Evolutionary conservation across 30 jellyfish, hydroid and myxozoan species (phyloP).

Genomic region (Sanderia malayensis): DNA sequence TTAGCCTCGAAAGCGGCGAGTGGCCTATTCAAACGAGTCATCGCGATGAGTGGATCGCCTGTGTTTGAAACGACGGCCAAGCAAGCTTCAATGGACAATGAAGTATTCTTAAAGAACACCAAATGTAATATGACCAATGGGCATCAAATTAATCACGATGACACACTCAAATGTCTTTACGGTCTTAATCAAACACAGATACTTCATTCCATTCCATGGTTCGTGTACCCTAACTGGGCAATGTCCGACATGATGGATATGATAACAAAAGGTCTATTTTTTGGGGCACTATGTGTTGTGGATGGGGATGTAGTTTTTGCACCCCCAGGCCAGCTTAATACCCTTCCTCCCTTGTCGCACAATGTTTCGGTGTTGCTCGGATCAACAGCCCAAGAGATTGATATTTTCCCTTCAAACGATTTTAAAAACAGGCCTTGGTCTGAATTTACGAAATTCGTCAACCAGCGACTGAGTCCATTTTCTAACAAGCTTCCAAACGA

Average conservation of each 20-base stretch:
- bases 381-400: conserved; percentile 69
- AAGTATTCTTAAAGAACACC: conserved; percentile 38
- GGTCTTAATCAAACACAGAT: conserved; percentile 35
- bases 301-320: conserved; percentile 48
- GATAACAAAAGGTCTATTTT: conserved; percentile 33
- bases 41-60: conserved; percentile 79
- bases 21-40: conserved; percentile 61
- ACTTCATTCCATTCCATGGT: conserved; percentile 46
- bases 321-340: conserved; percentile 15
- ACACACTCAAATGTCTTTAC: conserved; percentile 40
- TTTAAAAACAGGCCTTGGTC: conserved; percentile 1
- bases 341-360: background rate
- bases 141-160: no score
- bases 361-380: conserved; percentile 61
- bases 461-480: conserved; percentile 18
- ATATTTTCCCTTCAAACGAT: conserved; percentile 4
- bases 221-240: conserved; percentile 53
- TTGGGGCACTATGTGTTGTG: conserved; percentile 56
- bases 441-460: background rate
- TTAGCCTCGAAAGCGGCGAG: conserved; percentile 66
- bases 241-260: conserved; percentile 7
- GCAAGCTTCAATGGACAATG: conserved; percentile 64
- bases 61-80: conserved; percentile 31
- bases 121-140: conserved; percentile 26
- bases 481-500: conserved; percentile 18